These are phyloP conservation scores for Aplidium turbinatum DNA, from an alignment of 23 tunicate genomes.

Conservation along the genomic window DNA sequence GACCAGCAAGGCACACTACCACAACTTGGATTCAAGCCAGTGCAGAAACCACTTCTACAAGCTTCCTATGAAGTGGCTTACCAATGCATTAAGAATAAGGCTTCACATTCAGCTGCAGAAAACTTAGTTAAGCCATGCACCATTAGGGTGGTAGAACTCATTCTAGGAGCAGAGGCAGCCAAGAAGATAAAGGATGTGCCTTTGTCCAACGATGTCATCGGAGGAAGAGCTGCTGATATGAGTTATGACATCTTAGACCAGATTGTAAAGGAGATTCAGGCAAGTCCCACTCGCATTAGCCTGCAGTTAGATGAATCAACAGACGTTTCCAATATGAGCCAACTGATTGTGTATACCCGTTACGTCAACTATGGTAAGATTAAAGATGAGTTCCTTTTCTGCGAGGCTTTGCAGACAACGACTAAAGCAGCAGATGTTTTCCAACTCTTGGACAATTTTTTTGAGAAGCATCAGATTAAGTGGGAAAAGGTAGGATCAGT, in stretches of 20 bases:
- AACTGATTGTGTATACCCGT: conserved; percentile 20
- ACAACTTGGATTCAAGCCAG: conserved; percentile 5
- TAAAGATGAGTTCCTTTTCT: conserved; percentile 20
- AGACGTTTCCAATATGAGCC: conserved; percentile 15
- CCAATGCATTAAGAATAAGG: not conserved
- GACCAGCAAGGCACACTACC: not conserved
- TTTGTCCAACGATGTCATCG: not conserved
- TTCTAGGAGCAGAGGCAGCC: conserved; percentile 4
- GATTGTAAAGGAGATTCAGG: not conserved
- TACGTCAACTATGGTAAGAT: conserved; percentile 28
- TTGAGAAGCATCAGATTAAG: not conserved
- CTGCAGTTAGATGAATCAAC: conserved; percentile 31
- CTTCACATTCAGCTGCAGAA: conserved; percentile 3
- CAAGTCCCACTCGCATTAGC: not conserved
- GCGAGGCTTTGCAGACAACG: conserved; percentile 25
- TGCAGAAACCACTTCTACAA: conserved; percentile 4
- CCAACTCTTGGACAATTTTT: conserved; percentile 12
- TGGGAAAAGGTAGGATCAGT: conserved; percentile 26
- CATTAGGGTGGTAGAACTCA: not conserved
- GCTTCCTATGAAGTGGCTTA: conserved; percentile 1
- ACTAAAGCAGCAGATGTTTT: conserved; percentile 27
- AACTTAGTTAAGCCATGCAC: conserved; percentile 1
- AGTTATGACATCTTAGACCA: conserved; percentile 2
- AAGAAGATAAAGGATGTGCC: not conserved
- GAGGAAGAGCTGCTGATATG: not conserved